Base-by-base conservation (phyloP, 2,797 vertebrate genomes). In the Galaxias olidus region DNA sequence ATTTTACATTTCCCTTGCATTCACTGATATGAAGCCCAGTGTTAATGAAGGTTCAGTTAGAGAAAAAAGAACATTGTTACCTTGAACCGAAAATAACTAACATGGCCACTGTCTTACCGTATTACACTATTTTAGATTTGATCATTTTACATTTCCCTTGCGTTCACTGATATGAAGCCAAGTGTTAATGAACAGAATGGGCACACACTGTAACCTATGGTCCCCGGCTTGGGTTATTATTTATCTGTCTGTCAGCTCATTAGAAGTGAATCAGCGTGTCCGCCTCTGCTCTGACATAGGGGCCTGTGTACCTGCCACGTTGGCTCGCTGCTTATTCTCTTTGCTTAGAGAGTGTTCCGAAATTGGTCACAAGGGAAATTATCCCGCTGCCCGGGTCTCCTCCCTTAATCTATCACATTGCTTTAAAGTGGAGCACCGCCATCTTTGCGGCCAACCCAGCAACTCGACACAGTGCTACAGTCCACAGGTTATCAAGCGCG, bases 351-450 rank as follows among this genome's bases (percentile, higher is more conserved):
- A 82, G 76, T 72, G 67, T 87, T 88, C 77, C 68, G 87, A 91
- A 92, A 91, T 90, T 91, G 89, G 90, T 90, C 93, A 87, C 87
- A 54, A 68, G 92, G 91, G 93, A 94, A 90, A 90, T 91, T 88
- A 90, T 86, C 84, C 68, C 78, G 81, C 85, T 80, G 79, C 88
- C 30, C 17, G 61, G 63, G 72, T 65, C 80, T 88, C 88, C 88
- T 88, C 82, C 87, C 83, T 30, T 87, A 90, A 92, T 93, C 90
- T 92, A 92, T 94, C 91, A 90, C 82, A 69, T 88, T 67, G 74
- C 81, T 82, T 87, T 84, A 82, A 89, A 90, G 81, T 90, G 78
- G 89, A 91, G 81, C 87, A 89, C 78, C 86, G 82, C 75, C 41
- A n/a, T 73, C 79, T 13, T 50, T 45, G 17, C 20, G 9, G 15